A percentile compares a stretch with the other conserved stretches of the same genome.
Conservation (phyloP, 23 tunicate species). For the Halocynthia roretzi region DNA sequence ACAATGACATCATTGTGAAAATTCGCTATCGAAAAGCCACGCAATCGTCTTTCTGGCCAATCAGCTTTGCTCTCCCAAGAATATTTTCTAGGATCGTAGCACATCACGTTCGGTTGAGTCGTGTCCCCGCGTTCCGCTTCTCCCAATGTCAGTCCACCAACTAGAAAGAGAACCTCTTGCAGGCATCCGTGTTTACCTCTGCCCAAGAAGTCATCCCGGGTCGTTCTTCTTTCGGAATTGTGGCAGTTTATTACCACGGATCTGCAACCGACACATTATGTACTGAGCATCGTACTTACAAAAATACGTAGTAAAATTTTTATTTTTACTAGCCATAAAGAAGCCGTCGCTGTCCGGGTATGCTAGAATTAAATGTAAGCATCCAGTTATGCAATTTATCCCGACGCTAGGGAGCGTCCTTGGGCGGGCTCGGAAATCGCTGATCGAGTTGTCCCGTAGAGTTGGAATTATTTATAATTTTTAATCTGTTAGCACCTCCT, state of each 20-base stretch:
- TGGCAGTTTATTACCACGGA: neutral
- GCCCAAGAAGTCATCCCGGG: conserved; percentile 3
- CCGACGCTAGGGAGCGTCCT: too few species aligned
- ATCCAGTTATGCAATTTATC: conserved; percentile 3
- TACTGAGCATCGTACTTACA: too few species aligned
- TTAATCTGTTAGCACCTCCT: neutral
- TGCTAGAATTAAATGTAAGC: neutral
- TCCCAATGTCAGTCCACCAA: conserved; percentile 67
- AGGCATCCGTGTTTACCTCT: conserved; percentile 5
- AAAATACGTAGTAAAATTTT: neutral
- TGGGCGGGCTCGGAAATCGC: too few species aligned
- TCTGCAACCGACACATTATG: too few species aligned
- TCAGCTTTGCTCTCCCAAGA: conserved; percentile 33
- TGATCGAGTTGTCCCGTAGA: too few species aligned
- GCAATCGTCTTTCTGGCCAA: conserved; percentile 82
- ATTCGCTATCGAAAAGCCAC: conserved; percentile 70
- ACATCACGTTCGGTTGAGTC: conserved; percentile 68
- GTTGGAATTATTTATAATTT: neutral
- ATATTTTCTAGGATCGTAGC: conserved; percentile 39
- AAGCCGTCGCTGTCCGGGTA: neutral
- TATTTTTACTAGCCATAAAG: neutral
- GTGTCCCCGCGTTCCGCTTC: conserved; percentile 81
- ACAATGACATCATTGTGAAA: conserved; percentile 52
- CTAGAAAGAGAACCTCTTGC: conserved; percentile 42
- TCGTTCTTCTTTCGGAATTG: conserved; percentile 37